Base-by-base conservation (phyloP, 2,113 vertebrate genomes). In the Puma concolor region DNA sequence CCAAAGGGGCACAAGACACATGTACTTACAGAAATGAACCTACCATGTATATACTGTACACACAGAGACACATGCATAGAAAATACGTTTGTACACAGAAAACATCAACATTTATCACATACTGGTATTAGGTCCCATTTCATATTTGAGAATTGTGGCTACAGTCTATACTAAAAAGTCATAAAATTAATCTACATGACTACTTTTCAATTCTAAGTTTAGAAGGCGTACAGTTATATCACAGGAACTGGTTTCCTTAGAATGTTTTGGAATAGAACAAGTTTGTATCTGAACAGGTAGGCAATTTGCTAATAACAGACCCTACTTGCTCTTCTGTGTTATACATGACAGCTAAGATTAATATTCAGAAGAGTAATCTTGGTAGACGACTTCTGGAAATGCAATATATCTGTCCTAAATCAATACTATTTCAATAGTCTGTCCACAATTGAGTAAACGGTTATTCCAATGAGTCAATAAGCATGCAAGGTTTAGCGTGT, bases 51-150 rank as follows among this genome's bases (percentile, higher is more conserved):
- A 63, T 72, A 77, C 31, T 66, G n/a, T 90, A 77, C 60, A 96
- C 88, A 71, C 27, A 83, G 77, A 95, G 87, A 94, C 94, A 97
- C 97, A 97, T 98, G 98, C 98, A 96, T 86, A 95, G 94, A 66
- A 97, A 96, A 96, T 69, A 36, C 41, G 27, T 91, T 94, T 88
- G 48, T 79, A 85, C 60, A 95, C 67, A 83, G 85, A 82, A 97
- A 94, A 97, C 67, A 74, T 69, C 44, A 89, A 91, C 91, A 80
- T 23, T 95, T 91, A 82, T 83, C 97, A 97, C 93, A 90, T 96
- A 98, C 97, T 98, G 97, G 97, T 97, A 97, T 95, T 96, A 94
- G 96, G 98, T 98, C 98, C 96, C 97, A 96, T 89, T 97, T 98
- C 79, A 63, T 95, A 96, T 82, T 96, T 91, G 83, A 96, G 94